Evolutionary conservation across 2,113 vertebrate genomes (phyloP).

Genomic region (Rhinopomastus cyanomelas): DNA sequence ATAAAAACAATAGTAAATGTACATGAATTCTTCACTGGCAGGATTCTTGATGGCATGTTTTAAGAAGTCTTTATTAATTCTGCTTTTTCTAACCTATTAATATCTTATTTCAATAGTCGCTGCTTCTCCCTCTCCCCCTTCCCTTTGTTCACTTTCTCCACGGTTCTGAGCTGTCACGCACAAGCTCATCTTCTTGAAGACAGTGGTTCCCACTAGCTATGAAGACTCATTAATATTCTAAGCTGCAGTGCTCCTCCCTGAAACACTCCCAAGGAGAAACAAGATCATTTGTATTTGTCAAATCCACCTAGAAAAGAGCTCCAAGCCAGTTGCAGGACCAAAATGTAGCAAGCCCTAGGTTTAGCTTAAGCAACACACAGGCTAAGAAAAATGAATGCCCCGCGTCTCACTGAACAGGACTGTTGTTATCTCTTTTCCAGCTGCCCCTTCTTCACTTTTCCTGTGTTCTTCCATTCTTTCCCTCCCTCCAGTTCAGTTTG

Average conservation of each 20-base stretch:
- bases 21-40: slow-evolving; percentile 39
- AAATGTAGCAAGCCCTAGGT: neutral
- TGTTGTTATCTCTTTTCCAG: neutral
- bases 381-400: neutral
- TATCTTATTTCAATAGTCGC: slow-evolving; percentile 38
- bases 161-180: slow-evolving; percentile 37
- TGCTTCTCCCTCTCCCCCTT: slow-evolving; percentile 33
- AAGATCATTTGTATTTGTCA: neutral
- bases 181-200: slow-evolving; percentile 46
- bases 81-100: slow-evolving; percentile 56
- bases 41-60: slow-evolving; percentile 40
- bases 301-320: neutral
- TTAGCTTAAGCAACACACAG: neutral
- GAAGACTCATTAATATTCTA: neutral
- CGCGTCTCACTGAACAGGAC: neutral
- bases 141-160: slow-evolving; percentile 49
- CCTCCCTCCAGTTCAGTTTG: neutral
- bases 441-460: neutral
- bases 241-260: slow-evolving; percentile 37
- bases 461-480: neutral
- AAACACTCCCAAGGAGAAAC: slow-evolving; percentile 8
- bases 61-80: slow-evolving; percentile 52
- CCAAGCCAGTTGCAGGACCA: neutral
- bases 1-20: slow-evolving; percentile 59
- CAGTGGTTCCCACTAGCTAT: slow-evolving; percentile 25